Percentiles rank a stretch among this genome's conserved stretches.
Evolutionary conservation across 2,797 vertebrate genomes (phyloP).

Genomic region (Siniperca scherzeri): DNA sequence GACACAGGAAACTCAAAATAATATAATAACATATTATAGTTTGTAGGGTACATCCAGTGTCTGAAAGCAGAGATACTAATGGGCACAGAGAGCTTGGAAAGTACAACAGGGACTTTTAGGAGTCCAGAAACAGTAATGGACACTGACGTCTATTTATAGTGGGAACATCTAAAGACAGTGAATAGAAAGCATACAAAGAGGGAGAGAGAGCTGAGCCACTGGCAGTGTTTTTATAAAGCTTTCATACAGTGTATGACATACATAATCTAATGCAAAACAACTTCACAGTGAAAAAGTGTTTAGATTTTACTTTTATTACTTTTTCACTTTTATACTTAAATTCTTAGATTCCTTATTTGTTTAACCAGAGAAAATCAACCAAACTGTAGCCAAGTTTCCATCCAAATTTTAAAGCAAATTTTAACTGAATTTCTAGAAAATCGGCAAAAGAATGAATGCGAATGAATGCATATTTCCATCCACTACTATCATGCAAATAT

Average conservation of each 20-base stretch:
- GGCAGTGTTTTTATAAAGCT: constrained; percentile 59
- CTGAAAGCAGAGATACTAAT: constrained; percentile 50
- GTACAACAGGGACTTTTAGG: constrained; percentile 69
- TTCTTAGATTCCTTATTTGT: neutral
- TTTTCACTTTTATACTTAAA: neutral
- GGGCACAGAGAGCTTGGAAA: constrained; percentile 53
- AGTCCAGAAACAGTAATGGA: constrained; percentile 71
- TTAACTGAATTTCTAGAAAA: neutral
- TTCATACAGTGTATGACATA: constrained; percentile 30
- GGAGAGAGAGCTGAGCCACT: constrained; percentile 57
- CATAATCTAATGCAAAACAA: constrained; percentile 38
- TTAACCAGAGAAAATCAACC: neutral
- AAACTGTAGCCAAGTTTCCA: neutral
- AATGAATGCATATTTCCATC: neutral
- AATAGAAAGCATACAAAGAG: constrained; percentile 74
- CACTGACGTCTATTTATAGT: constrained; percentile 78
- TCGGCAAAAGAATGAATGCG: neutral
- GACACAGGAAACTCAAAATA: constrained; percentile 6
- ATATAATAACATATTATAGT: constrained; percentile 23
- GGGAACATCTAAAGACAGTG: constrained; percentile 64
- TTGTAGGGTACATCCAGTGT: constrained; percentile 24
- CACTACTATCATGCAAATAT: neutral
- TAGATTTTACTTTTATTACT: neutral
- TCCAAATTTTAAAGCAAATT: neutral
- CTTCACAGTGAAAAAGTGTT: neutral